Evolutionary conservation across 2,113 vertebrate genomes (phyloP).

Genomic region (Heterochromis multidens): DNA sequence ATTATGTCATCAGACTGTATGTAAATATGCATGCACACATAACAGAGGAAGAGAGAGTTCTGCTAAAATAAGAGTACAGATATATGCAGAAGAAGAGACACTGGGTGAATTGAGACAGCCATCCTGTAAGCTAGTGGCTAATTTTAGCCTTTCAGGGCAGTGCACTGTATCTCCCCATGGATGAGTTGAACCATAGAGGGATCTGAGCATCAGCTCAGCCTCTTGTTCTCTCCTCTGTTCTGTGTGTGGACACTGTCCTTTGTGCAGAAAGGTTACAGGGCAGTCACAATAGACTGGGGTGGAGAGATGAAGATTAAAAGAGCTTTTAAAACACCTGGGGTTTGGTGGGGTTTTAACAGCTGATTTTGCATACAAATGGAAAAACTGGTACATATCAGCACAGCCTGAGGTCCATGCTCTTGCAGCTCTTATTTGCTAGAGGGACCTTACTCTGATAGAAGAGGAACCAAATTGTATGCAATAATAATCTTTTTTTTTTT

Average conservation of each 20-base stretch:
- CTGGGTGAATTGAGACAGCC: slow-evolving; percentile 56
- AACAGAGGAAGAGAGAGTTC: background rate
- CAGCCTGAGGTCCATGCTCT: background rate
- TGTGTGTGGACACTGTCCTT: slow-evolving; percentile 54
- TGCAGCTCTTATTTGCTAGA: background rate
- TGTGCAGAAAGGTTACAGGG: slow-evolving; percentile 53
- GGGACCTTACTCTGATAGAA: background rate
- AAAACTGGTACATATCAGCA: background rate
- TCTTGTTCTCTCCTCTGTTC: slow-evolving; percentile 53
- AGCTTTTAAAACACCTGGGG: slow-evolving; percentile 41
- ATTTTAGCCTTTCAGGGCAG: slow-evolving; percentile 74
- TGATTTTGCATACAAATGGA: background rate
- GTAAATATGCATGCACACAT: background rate
- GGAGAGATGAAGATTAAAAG: slow-evolving; percentile 47
- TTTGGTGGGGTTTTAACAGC: background rate
- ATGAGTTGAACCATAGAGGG: slow-evolving; percentile 57
- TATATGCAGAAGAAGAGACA: slow-evolving; percentile 42
- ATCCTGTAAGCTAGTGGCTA: slow-evolving; percentile 69
- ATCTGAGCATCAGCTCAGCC: slow-evolving; percentile 58
- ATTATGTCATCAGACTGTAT: slow-evolving; percentile 25
- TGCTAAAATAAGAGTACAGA: slow-evolving; percentile 52
- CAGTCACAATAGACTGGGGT: slow-evolving; percentile 33
- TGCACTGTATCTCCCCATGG: slow-evolving; percentile 59
- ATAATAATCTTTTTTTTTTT: background rate
- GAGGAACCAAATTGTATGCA: background rate